A percentile compares a stretch with the other conserved stretches of the same genome.
These are phyloP conservation scores for Drosophila sechellia DNA, from an alignment of 1,140 invertebrate species.

Conservation along the genomic window DNA sequence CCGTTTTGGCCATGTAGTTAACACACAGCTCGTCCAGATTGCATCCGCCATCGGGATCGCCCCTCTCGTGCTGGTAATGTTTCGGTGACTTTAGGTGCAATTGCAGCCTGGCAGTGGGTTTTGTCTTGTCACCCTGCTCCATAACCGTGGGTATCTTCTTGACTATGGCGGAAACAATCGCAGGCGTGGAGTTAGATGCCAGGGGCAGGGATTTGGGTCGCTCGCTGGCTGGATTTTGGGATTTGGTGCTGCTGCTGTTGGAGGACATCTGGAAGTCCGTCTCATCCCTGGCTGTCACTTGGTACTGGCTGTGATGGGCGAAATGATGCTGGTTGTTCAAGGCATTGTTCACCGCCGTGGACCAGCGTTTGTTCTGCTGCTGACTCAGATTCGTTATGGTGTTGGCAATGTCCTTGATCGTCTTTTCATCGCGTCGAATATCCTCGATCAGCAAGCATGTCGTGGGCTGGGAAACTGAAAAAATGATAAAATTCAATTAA, in stretches of 20 bases:
- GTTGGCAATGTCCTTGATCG: constrained; percentile 81
- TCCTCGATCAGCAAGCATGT: constrained; percentile 81
- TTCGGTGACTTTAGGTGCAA: constrained; percentile 68
- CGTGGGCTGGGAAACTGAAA: constrained; percentile 69
- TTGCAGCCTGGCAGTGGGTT: constrained; percentile 46
- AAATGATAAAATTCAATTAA: not conserved
- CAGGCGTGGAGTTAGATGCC: constrained; percentile 80
- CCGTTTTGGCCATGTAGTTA: constrained; percentile 85
- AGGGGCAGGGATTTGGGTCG: constrained; percentile 83
- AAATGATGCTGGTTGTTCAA: constrained; percentile 74
- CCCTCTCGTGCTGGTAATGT: constrained; percentile 86
- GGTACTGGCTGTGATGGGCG: constrained; percentile 55
- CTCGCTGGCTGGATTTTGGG: constrained; percentile 28
- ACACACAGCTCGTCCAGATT: constrained; percentile 88
- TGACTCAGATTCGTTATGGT: constrained; percentile 84
- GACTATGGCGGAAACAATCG: constrained; percentile 84
- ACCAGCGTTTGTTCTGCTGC: constrained; percentile 78
- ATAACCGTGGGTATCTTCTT: constrained; percentile 83
- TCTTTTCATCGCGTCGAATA: constrained; percentile 79
- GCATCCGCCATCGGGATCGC: constrained; percentile 92
- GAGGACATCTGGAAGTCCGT: constrained; percentile 71
- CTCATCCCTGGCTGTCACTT: constrained; percentile 71
- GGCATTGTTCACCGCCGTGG: constrained; percentile 77
- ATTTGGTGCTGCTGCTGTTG: constrained; percentile 38
- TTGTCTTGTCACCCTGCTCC: constrained; percentile 52